A percentile compares a stretch with the other conserved stretches of the same genome.
phyloP scores from a whole-genome alignment of 2,113 vertebrate species.

The Mustela nigripes region DNA sequence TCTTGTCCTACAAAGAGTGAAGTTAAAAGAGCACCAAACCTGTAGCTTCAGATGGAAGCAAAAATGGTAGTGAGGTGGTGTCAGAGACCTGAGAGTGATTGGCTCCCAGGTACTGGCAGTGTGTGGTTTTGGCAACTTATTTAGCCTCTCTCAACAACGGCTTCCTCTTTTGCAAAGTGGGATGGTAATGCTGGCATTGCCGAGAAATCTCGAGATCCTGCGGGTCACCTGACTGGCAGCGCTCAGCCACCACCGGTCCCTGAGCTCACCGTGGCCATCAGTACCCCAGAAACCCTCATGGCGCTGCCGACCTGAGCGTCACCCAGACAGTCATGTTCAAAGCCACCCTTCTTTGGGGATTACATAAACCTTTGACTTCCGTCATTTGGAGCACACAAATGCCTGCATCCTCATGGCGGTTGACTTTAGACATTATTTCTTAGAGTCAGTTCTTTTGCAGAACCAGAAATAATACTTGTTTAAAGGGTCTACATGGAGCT shows the following conservation, averaged over 20 bases:
- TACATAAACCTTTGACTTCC: fast-evolving
- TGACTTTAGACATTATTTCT: background rate
- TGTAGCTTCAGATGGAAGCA: background rate
- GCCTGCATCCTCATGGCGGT: background rate
- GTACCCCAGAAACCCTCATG: background rate
- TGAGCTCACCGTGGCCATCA: fast-evolving
- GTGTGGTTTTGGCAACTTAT: background rate
- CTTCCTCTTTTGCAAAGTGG: background rate
- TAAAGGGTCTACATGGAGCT: background rate
- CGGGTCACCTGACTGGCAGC: background rate
- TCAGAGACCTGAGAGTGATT: fast-evolving
- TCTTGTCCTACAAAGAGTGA: background rate
- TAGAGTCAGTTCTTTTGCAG: background rate
- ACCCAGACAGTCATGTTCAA: background rate
- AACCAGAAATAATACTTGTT: background rate
- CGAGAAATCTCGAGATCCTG: background rate
- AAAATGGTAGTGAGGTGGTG: background rate
- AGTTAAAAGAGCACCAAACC: background rate
- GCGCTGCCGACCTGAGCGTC: fast-evolving
- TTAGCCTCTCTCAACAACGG: background rate
- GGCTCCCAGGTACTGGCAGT: background rate
- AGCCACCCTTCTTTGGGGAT: background rate
- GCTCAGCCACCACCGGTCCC: background rate
- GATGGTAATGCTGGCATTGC: background rate
- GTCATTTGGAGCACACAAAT: background rate